phyloP scores from a whole-genome alignment of 2,797 vertebrate genomes.

The Semotilus atromaculatus region DNA sequence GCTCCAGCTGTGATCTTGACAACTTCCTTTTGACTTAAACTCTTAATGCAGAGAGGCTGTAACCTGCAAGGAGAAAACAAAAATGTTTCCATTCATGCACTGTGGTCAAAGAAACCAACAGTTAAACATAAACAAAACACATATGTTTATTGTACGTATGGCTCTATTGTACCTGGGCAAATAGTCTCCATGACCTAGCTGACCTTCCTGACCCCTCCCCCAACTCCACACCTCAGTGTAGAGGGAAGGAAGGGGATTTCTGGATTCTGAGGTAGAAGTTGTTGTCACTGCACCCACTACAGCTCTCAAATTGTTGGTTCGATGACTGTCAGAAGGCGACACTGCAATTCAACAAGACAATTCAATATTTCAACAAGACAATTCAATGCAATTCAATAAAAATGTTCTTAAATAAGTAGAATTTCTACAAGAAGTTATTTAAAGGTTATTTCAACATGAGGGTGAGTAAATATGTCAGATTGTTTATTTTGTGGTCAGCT shows the following conservation, averaged over 20 bases:
- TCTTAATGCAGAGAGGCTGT: slow-evolving; percentile 94
- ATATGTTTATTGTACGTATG: background rate
- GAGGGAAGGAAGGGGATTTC: slow-evolving; percentile 80
- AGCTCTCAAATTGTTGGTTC: slow-evolving; percentile 70
- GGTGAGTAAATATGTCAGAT: background rate
- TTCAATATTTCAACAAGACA: too few relatives aligned
- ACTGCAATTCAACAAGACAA: slow-evolving; percentile 66
- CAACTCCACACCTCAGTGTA: slow-evolving; percentile 98
- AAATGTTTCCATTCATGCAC: background rate
- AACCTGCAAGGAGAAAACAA: slow-evolving; percentile 75
- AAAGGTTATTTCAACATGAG: background rate
- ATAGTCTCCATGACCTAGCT: slow-evolving; percentile 94
- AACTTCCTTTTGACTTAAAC: slow-evolving; percentile 89
- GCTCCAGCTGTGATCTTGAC: slow-evolving; percentile 89
- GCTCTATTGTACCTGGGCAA: slow-evolving; percentile 83
- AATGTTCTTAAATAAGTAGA: background rate
- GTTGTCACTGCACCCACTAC: slow-evolving; percentile 79
- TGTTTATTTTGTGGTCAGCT: background rate
- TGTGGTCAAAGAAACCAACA: background rate
- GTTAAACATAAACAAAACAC: slow-evolving; percentile 27
- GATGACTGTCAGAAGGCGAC: slow-evolving; percentile 80
- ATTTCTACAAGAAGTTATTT: background rate
- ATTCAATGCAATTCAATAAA: too few relatives aligned
- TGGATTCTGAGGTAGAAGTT: slow-evolving; percentile 71
- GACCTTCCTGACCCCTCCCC: slow-evolving; percentile 95